phyloP scores from a whole-genome alignment of 2,888 invertebrate species.

The Nematopogon swammerdamellus region DNA sequence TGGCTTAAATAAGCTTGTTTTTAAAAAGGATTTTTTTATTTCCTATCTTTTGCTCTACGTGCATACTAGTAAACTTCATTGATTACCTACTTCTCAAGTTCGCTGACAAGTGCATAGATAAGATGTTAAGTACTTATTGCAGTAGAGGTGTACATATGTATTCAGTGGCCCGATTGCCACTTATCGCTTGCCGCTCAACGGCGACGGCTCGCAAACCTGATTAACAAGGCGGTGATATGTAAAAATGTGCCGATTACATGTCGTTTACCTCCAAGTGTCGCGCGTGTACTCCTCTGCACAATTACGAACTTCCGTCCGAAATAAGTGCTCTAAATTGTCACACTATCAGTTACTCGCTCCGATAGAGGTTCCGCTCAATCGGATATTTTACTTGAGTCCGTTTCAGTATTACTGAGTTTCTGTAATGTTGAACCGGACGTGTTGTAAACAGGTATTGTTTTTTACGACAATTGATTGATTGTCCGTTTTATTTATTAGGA shows the following conservation, averaged over 20 bases:
- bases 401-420: no score
- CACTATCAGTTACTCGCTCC: not conserved
- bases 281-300: not conserved
- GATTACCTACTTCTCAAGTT: no score
- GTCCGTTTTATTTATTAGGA: no score
- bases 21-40: no score
- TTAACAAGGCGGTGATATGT: slow-evolving; percentile 1
- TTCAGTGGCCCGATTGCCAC: not conserved
- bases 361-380: not conserved
- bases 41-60: no score
- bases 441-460: no score
- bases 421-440: no score
- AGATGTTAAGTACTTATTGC: slow-evolving; percentile 1
- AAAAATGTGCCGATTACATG: slow-evolving; percentile 32
- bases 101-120: not conserved
- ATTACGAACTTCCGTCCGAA: not conserved
- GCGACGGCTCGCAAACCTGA: not conserved
- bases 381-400: not conserved
- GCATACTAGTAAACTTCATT: no score
- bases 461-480: no score
- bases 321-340: not conserved
- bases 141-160: not conserved
- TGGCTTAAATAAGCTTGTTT: no score
- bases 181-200: not conserved
- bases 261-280: slow-evolving; percentile 39